Evolutionary conservation across 2,113 vertebrate species (phyloP).

Genomic region (Lamprologus ornatipinnis): DNA sequence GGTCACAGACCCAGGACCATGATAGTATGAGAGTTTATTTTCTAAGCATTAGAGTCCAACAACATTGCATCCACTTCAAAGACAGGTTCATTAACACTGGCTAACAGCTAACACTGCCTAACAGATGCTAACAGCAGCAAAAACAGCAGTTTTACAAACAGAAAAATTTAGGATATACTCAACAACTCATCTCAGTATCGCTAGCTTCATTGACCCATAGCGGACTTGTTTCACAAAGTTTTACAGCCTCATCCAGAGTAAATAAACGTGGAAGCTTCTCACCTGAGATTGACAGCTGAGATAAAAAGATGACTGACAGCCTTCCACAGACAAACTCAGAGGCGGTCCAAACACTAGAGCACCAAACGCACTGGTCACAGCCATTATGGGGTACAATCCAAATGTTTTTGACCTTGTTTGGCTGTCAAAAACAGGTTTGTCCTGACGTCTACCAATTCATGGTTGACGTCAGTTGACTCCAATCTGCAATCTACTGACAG

Average conservation of each 20-base stretch:
- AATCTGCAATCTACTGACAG: background rate
- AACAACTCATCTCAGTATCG: background rate
- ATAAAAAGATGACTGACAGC: background rate
- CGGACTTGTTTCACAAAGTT: background rate
- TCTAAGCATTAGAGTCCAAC: background rate
- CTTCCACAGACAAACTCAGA: background rate
- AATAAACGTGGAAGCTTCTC: background rate
- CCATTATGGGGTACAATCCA: background rate
- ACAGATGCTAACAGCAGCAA: background rate
- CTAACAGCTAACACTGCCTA: background rate
- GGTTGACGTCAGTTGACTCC: background rate
- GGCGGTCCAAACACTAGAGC: background rate
- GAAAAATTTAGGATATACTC: background rate
- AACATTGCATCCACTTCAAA: background rate
- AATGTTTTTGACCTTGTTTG: background rate
- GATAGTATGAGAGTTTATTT: background rate
- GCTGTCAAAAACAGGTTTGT: background rate
- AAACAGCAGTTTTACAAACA: background rate
- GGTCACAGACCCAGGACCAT: background rate
- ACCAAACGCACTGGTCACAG: background rate
- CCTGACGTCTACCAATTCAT: background rate
- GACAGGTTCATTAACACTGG: background rate
- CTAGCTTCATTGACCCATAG: background rate
- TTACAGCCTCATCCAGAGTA: background rate
- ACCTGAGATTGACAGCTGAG: background rate